phyloP scores from a whole-genome alignment of 2,888 invertebrate genomes.

The Trileptium ribeirensis region DNA sequence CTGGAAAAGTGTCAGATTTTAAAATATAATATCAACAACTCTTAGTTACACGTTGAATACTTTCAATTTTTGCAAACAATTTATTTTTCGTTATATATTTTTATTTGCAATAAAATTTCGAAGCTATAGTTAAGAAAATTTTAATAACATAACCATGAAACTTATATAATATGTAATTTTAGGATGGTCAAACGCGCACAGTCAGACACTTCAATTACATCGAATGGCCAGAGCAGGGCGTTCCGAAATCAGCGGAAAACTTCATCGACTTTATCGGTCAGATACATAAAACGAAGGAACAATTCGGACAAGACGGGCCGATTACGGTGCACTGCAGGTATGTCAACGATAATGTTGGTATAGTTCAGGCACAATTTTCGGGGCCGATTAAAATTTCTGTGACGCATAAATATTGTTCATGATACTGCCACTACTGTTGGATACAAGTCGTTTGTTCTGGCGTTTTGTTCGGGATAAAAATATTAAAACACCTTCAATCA shows the following conservation, averaged over 20 bases:
- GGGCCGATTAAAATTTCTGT: neutral
- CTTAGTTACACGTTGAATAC: too few species aligned
- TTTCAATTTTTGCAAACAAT: too few species aligned
- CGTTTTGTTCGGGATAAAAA: too few species aligned
- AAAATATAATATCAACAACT: too few species aligned
- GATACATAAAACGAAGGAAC: conserved; percentile 96
- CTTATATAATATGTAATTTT: too few species aligned
- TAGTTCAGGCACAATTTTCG: neutral
- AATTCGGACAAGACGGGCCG: conserved; percentile 98
- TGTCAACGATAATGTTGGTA: neutral
- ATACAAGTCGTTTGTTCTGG: too few species aligned
- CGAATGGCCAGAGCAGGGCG: conserved; percentile 62
- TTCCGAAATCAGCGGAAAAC: conserved; percentile 93
- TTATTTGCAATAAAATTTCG: too few species aligned
- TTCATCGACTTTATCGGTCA: conserved; percentile 99
- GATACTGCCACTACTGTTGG: conserved; percentile 3
- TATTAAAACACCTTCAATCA: too few species aligned
- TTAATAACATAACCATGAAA: too few species aligned
- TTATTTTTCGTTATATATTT: too few species aligned
- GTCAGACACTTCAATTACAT: conserved; percentile 77
- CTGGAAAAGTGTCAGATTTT: too few species aligned
- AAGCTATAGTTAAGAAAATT: too few species aligned
- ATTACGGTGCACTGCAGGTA: conserved; percentile 74
- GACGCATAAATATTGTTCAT: neutral
- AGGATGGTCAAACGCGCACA: conserved; percentile 88